A percentile compares a stretch with the other conserved stretches of the same genome.
These are phyloP conservation scores for Dendrolimus punctatus DNA, from an alignment of 1,140 invertebrate species.

Conservation along the genomic window DNA sequence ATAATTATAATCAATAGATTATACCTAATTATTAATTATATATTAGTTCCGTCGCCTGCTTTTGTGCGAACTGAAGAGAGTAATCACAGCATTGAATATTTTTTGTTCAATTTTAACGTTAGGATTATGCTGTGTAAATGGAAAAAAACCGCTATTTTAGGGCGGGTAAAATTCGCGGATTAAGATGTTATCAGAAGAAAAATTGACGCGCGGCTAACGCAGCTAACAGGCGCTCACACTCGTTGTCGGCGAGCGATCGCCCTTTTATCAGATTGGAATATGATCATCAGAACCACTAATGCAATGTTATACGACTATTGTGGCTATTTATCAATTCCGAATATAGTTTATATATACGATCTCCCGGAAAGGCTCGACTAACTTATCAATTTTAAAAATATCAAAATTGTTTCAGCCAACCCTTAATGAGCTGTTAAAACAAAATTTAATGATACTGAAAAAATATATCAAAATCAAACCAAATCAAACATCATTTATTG, in stretches of 20 bases:
- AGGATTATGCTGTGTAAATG: constrained; percentile 1
- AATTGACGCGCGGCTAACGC: constrained; percentile 24
- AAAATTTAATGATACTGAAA: no score
- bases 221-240: constrained; percentile 8
- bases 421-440: background rate
- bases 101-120: no score
- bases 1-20: no score
- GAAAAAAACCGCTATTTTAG: constrained; percentile 14
- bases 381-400: no score
- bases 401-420: no score
- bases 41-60: no score
- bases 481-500: no score
- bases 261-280: no score
- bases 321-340: constrained; percentile 10
- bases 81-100: no score
- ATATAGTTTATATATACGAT: background rate
- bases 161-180: constrained; percentile 34
- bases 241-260: constrained; percentile 9
- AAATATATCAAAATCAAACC: no score
- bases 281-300: constrained; percentile 58
- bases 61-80: no score
- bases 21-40: no score
- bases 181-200: constrained; percentile 53
- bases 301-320: constrained; percentile 48
- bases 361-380: background rate